phyloP scores from a whole-genome alignment of 1,140 invertebrate genomes.

The Saxidomus purpurata region DNA sequence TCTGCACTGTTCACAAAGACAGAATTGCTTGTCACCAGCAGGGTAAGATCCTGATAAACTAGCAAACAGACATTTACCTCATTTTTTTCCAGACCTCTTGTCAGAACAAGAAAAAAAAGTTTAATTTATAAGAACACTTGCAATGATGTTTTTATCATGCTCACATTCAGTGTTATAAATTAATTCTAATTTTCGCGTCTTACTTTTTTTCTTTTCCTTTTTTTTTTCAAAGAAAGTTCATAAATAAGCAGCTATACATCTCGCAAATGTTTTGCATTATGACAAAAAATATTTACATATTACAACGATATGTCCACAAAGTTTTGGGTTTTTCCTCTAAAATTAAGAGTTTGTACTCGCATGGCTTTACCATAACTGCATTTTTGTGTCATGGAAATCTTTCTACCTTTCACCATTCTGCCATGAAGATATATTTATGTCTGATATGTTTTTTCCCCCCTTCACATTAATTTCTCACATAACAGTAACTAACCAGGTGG shows the following conservation, averaged over 20 bases:
- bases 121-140: too few species aligned
- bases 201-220: background rate
- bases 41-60: too few species aligned
- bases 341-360: conserved; percentile 4
- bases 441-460: background rate
- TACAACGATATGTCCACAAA: background rate
- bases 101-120: too few species aligned
- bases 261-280: background rate
- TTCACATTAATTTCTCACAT: conserved; percentile 36
- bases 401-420: conserved; percentile 1
- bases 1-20: too few species aligned
- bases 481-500: conserved; percentile 10
- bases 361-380: background rate
- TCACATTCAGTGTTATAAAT: background rate
- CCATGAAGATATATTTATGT: conserved; percentile 22
- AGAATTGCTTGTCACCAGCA: too few species aligned
- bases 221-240: background rate
- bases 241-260: background rate
- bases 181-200: background rate
- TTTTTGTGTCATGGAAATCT: background rate
- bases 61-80: too few species aligned
- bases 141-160: too few species aligned
- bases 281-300: conserved; percentile 25
- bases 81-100: too few species aligned
- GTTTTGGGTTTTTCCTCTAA: background rate